A percentile compares a stretch with the other conserved stretches of the same genome.
phyloP scores from a whole-genome alignment of 2,888 invertebrate species.

The Scaptomyza parva region DNA sequence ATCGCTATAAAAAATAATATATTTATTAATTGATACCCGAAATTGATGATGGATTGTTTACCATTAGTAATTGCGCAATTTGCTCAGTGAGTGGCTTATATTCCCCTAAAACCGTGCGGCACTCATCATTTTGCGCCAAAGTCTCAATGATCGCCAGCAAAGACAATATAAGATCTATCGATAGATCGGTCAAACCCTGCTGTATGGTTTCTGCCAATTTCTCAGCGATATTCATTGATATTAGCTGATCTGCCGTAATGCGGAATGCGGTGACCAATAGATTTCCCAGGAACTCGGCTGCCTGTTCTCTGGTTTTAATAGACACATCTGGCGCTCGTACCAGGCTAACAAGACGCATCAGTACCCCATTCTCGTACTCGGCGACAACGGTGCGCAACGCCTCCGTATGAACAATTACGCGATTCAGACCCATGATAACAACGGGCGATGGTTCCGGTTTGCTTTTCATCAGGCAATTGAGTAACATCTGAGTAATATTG shows the following conservation, averaged over 20 bases:
- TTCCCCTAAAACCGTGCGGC: constrained; percentile 53
- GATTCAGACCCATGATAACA: constrained; percentile 71
- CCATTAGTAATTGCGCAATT: constrained; percentile 73
- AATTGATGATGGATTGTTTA: constrained; percentile 17
- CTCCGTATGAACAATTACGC: constrained; percentile 63
- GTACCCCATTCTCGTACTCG: constrained; percentile 45
- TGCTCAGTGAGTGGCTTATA: constrained; percentile 47
- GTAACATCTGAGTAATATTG: constrained; percentile 60
- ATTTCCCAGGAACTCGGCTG: constrained; percentile 64
- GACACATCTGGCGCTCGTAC: constrained; percentile 35
- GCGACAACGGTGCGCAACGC: constrained; percentile 65
- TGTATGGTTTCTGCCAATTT: constrained; percentile 56
- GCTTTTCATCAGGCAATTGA: constrained; percentile 65
- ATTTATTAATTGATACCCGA: not conserved
- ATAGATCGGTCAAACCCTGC: constrained; percentile 58
- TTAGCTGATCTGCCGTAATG: constrained; percentile 51
- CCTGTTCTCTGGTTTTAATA: constrained; percentile 73
- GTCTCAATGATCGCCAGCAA: constrained; percentile 71
- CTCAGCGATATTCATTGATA: constrained; percentile 41
- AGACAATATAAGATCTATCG: constrained; percentile 72
- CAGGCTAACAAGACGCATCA: constrained; percentile 56
- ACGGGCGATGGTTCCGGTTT: constrained; percentile 52
- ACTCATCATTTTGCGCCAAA: constrained; percentile 72
- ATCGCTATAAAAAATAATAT: constrained; percentile 33
- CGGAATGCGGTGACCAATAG: constrained; percentile 64